These are phyloP conservation scores for Bostrychus sinensis DNA, from an alignment of 2,113 vertebrate genomes.

Conservation along the genomic window DNA sequence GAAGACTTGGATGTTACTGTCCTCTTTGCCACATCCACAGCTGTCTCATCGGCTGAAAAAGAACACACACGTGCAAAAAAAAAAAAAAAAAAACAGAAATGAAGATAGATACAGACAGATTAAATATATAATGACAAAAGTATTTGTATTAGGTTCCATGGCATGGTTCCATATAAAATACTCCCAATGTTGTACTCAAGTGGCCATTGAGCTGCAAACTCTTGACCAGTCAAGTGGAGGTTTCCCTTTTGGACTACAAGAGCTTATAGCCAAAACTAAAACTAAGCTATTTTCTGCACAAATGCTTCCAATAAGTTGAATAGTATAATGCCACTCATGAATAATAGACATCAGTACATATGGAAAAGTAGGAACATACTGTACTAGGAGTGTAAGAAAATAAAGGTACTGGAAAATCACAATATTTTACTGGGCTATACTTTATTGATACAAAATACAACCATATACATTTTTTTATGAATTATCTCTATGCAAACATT, in stretches of 20 bases:
- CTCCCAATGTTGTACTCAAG: constrained; percentile 1
- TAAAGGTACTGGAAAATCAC: background rate
- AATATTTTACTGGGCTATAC: no score
- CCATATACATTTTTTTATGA: no score
- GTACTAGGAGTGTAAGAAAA: background rate
- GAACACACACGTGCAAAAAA: constrained; percentile 25
- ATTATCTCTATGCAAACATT: no score
- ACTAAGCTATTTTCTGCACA: background rate
- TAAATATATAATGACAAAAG: background rate
- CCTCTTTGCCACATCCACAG: constrained; percentile 48
- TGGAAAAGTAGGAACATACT: background rate
- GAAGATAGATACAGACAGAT: background rate
- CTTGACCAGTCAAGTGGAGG: constrained; percentile 13
- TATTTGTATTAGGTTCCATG: background rate
- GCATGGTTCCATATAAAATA: background rate
- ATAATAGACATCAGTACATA: background rate
- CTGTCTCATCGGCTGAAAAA: constrained; percentile 63
- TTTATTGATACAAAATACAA: no score
- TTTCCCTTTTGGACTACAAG: constrained; percentile 6
- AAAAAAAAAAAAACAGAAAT: constrained; percentile 24
- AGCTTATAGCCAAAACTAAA: constrained; percentile 8
- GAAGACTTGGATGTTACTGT: constrained; percentile 59
- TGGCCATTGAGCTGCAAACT: background rate
- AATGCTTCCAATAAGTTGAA: background rate
- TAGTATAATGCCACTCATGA: background rate